Evolutionary conservation across 2,888 invertebrate species (phyloP).

Genomic region (Cataglyphis albicans): DNA sequence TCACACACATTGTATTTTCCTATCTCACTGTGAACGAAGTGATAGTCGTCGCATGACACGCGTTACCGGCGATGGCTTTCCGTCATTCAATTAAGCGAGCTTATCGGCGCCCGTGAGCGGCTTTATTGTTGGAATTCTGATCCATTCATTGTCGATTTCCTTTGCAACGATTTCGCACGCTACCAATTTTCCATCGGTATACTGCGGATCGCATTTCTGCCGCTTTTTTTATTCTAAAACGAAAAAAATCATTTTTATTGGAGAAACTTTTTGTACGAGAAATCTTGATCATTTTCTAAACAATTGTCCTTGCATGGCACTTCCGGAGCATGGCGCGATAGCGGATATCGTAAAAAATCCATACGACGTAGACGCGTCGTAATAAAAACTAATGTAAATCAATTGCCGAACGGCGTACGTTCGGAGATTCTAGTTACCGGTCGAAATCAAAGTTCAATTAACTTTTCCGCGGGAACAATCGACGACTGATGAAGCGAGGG

Average conservation of each 20-base stretch:
- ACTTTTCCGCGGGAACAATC: constrained; percentile 81
- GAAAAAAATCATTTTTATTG: constrained; percentile 11
- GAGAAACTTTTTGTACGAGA: background rate
- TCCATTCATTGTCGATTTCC: constrained; percentile 57
- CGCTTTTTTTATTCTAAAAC: constrained; percentile 2
- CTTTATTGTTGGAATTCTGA: constrained; percentile 69
- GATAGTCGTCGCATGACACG: constrained; percentile 56
- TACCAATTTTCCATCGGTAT: constrained; percentile 23
- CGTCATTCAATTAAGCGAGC: constrained; percentile 62
- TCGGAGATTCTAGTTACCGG: constrained; percentile 77
- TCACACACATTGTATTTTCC: constrained; percentile 44
- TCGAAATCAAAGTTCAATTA: constrained; percentile 83
- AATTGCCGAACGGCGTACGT: constrained; percentile 66
- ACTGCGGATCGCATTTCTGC: background rate
- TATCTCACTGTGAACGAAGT: constrained; percentile 53
- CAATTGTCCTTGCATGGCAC: background rate
- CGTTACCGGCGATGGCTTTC: constrained; percentile 57
- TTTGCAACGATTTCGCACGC: constrained; percentile 44
- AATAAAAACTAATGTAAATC: constrained; percentile 78
- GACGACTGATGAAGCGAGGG: constrained; percentile 79
- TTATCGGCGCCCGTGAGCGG: constrained; percentile 50
- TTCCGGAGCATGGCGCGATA: background rate
- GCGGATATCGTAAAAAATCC: background rate
- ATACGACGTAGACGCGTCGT: constrained; percentile 59
- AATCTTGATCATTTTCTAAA: background rate